Evolutionary conservation across 2,113 vertebrate genomes (phyloP).

Genomic region (Pseudonaja textilis): DNA sequence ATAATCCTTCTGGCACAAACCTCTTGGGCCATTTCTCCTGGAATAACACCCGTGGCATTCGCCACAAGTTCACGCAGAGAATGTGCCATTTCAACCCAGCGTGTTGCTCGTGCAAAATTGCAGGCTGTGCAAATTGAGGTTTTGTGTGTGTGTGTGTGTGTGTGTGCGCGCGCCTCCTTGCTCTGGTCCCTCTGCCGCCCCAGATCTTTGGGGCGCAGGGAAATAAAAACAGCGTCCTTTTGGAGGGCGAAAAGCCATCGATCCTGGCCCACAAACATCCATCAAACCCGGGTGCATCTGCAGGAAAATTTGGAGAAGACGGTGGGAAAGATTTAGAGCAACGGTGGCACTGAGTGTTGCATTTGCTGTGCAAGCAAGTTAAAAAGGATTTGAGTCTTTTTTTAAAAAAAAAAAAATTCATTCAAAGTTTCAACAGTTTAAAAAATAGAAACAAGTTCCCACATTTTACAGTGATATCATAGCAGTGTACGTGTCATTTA

Average conservation of each 20-base stretch:
- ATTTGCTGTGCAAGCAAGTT: accelerated
- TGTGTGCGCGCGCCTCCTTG: not conserved
- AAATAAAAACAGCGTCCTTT: not conserved
- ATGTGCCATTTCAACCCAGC: not conserved
- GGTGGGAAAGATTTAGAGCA: too few relatives aligned
- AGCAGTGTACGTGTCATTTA: too few relatives aligned
- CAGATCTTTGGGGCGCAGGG: not conserved
- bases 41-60: not conserved
- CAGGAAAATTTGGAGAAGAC: not conserved
- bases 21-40: not conserved
- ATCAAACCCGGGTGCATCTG: accelerated
- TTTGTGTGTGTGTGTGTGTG: too few relatives aligned
- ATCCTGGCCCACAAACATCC: not conserved
- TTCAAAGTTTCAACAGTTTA: too few relatives aligned
- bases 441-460: too few relatives aligned
- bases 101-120: not conserved
- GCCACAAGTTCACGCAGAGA: not conserved
- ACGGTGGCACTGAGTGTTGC: too few relatives aligned
- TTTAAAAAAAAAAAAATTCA: too few relatives aligned
- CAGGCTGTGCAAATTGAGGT: not conserved
- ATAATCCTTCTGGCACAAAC: not conserved
- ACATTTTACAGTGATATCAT: too few relatives aligned
- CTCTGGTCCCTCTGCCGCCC: too few relatives aligned
- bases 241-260: not conserved
- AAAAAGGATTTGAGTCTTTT: not conserved